phyloP scores from a whole-genome alignment of 1,140 invertebrate genomes.

The Meloidogyne floridensis region DNA sequence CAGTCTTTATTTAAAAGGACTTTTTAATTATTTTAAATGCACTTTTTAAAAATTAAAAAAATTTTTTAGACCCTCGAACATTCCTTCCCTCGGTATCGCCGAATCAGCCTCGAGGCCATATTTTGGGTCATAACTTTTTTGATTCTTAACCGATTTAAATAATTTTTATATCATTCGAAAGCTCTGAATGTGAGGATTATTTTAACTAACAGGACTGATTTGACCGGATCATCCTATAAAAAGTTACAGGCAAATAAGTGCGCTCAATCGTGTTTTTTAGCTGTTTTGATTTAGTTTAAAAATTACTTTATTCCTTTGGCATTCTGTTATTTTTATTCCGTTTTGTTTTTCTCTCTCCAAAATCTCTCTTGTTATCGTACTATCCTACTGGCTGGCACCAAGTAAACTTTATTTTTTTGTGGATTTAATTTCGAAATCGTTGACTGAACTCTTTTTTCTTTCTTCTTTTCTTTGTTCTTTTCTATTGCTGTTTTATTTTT shows the following conservation, averaged over 20 bases:
- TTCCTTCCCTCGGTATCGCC: too few species aligned
- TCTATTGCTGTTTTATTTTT: background rate
- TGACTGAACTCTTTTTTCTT: background rate
- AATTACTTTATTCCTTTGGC: background rate
- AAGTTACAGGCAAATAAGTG: too few species aligned
- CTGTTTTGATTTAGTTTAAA: too few species aligned
- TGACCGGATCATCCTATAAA: too few species aligned
- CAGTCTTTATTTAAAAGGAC: background rate
- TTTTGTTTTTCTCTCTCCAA: background rate
- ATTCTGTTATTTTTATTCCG: background rate
- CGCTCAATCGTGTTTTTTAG: too few species aligned
- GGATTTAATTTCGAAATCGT: background rate
- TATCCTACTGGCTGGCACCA: background rate
- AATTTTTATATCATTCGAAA: too few species aligned
- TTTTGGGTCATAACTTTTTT: too few species aligned
- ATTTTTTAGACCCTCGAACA: too few species aligned
- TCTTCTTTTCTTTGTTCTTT: background rate
- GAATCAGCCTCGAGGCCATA: too few species aligned
- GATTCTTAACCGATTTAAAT: too few species aligned
- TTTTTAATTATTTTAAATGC: slow-evolving; percentile 9
- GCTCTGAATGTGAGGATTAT: too few species aligned
- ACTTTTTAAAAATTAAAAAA: background rate
- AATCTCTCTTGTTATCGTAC: background rate
- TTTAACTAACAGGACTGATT: too few species aligned
- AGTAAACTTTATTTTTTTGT: background rate